Conservation (phyloP, 2,888 invertebrate species). For the Nymphalis urticae region DNA sequence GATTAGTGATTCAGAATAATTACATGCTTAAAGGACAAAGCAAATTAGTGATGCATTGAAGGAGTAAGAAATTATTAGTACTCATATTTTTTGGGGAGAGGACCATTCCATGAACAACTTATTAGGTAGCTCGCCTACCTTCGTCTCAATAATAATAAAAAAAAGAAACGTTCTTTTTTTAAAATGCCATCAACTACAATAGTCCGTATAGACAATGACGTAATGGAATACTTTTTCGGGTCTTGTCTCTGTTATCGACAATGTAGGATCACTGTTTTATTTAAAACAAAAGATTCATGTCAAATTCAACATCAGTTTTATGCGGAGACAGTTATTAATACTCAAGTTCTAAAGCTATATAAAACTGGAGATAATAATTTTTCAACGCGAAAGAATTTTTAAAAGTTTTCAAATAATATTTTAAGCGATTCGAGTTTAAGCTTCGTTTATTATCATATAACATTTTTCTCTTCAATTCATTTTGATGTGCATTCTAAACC, state of each 20-base stretch:
- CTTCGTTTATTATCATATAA: not conserved
- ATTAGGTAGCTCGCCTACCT: too few relatives aligned
- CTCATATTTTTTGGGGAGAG: too few relatives aligned
- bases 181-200: too few relatives aligned
- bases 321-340: conserved; percentile 1
- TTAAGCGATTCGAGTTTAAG: not conserved
- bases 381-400: conserved; percentile 1
- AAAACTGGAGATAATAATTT: conserved; percentile 3
- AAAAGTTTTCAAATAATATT: conserved; percentile 8
- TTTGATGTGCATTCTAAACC: not conserved
- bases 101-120: too few relatives aligned
- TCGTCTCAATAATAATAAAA: too few relatives aligned
- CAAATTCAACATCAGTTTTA: conserved; percentile 2
- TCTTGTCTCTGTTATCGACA: not conserved
- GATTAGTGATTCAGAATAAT: too few relatives aligned
- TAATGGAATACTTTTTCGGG: not conserved
- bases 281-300: not conserved
- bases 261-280: not conserved
- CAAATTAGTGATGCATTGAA: too few relatives aligned
- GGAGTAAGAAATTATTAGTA: too few relatives aligned
- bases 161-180: too few relatives aligned
- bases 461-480: not conserved
- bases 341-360: conserved; percentile 2
- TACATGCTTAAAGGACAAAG: too few relatives aligned
- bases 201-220: too few relatives aligned